Percentiles rank a stretch among this genome's conserved stretches.
phyloP scores from a whole-genome alignment of 2,113 vertebrate genomes.

The Emberiza fucata region DNA sequence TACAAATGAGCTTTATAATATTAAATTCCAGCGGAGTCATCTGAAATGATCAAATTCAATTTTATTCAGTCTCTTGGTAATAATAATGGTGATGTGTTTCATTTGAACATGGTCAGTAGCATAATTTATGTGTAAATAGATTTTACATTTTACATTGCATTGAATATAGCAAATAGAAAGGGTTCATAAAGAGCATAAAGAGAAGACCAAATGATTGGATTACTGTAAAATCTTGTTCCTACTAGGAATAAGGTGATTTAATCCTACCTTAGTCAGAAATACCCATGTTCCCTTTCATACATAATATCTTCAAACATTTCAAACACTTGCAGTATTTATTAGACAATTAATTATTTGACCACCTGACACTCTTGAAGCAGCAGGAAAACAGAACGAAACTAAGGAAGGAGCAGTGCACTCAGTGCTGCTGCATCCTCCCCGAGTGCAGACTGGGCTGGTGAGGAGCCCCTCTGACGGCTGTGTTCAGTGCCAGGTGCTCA shows the following conservation, averaged over 20 bases:
- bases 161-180: neutral
- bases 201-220: neutral
- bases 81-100: neutral
- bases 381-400: neutral
- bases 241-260: neutral
- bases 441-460: too few species aligned
- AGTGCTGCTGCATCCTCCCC: neutral
- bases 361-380: neutral
- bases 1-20: neutral
- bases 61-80: neutral
- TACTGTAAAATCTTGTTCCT: neutral
- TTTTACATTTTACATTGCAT: neutral
- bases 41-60: neutral
- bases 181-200: neutral
- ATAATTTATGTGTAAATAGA: constrained; percentile 4
- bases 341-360: neutral
- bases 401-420: neutral
- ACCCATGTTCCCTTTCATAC: neutral
- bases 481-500: neutral
- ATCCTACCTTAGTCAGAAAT: neutral
- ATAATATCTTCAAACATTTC: neutral
- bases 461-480: neutral
- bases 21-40: neutral
- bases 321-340: neutral
- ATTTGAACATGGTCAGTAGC: neutral